These are phyloP conservation scores for Spilarctia lutea DNA, from an alignment of 2,888 invertebrate species.

Conservation along the genomic window DNA sequence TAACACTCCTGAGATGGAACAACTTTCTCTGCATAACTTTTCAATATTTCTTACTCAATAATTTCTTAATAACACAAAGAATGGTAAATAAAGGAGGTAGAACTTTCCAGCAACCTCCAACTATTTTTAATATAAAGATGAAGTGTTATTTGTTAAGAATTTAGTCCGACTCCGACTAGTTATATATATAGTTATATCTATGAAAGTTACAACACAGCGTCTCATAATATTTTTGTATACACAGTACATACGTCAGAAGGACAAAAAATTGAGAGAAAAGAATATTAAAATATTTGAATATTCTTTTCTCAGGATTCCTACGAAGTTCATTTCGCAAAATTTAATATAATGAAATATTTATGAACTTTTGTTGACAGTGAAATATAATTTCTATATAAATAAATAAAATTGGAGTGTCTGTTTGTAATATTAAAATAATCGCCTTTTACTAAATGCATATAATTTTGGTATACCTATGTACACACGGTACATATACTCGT, in stretches of 20 bases:
- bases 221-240: slow-evolving; percentile 18
- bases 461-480: no score
- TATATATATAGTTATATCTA: slow-evolving; percentile 15
- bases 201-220: slow-evolving; percentile 33
- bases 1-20: not conserved
- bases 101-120: slow-evolving; percentile 14
- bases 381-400: no score
- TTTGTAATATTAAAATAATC: no score
- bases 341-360: slow-evolving; percentile 30
- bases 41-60: slow-evolving; percentile 6
- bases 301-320: slow-evolving; percentile 35
- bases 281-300: slow-evolving; percentile 48
- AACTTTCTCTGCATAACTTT: slow-evolving; percentile 5
- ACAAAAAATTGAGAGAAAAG: no score
- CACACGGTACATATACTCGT: no score
- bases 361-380: slow-evolving; percentile 38
- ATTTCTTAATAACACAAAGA: slow-evolving; percentile 4
- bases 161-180: slow-evolving; percentile 39
- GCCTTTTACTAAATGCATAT: no score
- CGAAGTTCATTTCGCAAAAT: slow-evolving; percentile 37
- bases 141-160: slow-evolving; percentile 27
- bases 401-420: no score
- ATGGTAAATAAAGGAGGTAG: not conserved
- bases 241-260: slow-evolving; percentile 29
- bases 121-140: slow-evolving; percentile 20